These are phyloP conservation scores for Limnephilus lunatus DNA, from an alignment of 2,888 invertebrate species.

Conservation along the genomic window DNA sequence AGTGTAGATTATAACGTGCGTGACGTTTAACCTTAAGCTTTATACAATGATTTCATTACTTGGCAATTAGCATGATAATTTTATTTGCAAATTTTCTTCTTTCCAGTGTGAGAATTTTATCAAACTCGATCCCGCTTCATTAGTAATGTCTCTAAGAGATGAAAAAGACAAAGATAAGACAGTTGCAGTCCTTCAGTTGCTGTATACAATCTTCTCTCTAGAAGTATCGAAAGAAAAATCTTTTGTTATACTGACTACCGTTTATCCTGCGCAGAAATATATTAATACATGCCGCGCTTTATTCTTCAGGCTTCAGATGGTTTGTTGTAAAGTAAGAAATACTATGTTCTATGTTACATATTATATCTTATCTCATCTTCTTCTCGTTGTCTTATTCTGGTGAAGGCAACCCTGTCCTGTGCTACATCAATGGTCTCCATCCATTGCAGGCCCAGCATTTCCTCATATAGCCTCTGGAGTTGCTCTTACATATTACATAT, in stretches of 20 bases:
- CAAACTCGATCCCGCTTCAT: constrained; percentile 47
- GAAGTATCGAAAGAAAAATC: constrained; percentile 23
- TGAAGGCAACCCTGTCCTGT: background rate
- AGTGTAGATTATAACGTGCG: too few relatives aligned
- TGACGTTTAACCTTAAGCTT: background rate
- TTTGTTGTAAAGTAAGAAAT: constrained; percentile 62
- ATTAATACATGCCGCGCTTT: constrained; percentile 50
- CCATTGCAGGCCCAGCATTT: background rate
- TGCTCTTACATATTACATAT: too few relatives aligned
- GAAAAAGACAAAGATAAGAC: constrained; percentile 58
- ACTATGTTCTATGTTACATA: background rate
- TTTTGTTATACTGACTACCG: constrained; percentile 37
- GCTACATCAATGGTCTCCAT: background rate
- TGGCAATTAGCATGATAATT: background rate
- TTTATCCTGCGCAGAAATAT: constrained; percentile 49
- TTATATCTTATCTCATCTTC: background rate
- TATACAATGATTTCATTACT: background rate
- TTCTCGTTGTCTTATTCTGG: background rate
- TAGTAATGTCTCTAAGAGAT: constrained; percentile 53
- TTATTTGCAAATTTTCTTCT: background rate
- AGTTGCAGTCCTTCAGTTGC: constrained; percentile 54
- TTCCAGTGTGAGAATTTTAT: constrained; percentile 57
- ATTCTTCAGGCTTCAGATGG: constrained; percentile 64
- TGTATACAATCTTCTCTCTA: constrained; percentile 53
- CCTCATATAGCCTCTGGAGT: too few relatives aligned